Percentiles rank a stretch among this genome's conserved stretches.
These are phyloP conservation scores for Festucalex cinctus DNA, from an alignment of 2,113 vertebrate species.

Conservation along the genomic window DNA sequence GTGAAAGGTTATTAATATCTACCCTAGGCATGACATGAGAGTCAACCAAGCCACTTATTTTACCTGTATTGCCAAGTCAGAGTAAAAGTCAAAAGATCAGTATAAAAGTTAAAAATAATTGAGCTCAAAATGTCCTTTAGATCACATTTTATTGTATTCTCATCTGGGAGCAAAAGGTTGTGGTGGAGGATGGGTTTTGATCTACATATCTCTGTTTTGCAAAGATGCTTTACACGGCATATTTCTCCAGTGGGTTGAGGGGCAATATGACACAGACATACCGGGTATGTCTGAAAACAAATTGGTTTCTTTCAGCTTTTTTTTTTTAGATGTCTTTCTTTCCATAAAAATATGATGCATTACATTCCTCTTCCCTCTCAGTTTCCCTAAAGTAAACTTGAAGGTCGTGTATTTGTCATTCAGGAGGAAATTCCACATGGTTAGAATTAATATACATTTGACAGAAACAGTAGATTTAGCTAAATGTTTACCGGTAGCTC, in stretches of 20 bases:
- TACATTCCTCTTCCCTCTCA: background rate
- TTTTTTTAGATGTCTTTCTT: background rate
- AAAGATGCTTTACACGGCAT: constrained; percentile 1
- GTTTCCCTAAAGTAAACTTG: background rate
- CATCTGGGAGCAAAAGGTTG: background rate
- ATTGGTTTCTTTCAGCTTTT: background rate
- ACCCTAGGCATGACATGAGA: background rate
- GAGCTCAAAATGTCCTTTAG: background rate
- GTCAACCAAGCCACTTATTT: background rate
- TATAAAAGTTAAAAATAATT: too few relatives aligned
- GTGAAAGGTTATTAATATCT: background rate
- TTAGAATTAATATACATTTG: background rate
- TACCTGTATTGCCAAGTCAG: background rate
- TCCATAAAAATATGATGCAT: background rate
- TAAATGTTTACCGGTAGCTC: too few relatives aligned
- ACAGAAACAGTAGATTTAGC: background rate
- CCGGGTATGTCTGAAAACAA: background rate
- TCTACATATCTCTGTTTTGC: background rate
- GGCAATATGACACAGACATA: background rate
- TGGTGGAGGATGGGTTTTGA: background rate
- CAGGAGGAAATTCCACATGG: background rate
- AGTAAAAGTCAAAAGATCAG: background rate
- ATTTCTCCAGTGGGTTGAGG: background rate
- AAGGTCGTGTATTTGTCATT: background rate
- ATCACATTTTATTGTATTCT: background rate